These are phyloP conservation scores for Hydractinia symbiolongicarpus DNA, from an alignment of 30 jellyfish, hydroid and myxozoan genomes.

Conservation along the genomic window DNA sequence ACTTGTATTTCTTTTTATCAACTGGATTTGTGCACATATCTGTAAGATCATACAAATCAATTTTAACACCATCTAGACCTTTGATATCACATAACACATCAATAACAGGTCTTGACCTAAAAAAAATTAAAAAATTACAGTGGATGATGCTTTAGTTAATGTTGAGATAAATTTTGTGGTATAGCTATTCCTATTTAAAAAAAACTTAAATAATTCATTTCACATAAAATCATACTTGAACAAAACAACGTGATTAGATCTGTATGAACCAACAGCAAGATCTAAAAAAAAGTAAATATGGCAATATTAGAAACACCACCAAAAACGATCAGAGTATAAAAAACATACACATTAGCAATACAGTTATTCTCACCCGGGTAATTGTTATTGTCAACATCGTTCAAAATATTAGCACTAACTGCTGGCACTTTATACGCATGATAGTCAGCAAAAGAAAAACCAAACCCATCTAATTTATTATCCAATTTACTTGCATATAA, in stretches of 20 bases:
- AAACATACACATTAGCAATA: not conserved
- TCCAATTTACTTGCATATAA: not conserved
- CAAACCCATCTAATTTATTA: constrained; percentile 39
- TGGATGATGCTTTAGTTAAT: not conserved
- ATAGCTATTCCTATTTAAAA: not conserved
- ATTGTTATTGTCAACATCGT: constrained; percentile 65
- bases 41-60: constrained; percentile 15
- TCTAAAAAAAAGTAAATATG: constrained; percentile 32
- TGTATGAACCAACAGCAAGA: constrained; percentile 71
- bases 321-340: not conserved
- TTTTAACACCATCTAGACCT: constrained; percentile 13
- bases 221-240: constrained; percentile 37
- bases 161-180: not conserved
- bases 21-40: constrained; percentile 45
- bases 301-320: not conserved
- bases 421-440: not conserved
- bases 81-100: constrained; percentile 11
- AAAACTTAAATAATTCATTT: too few species aligned
- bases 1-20: constrained; percentile 22
- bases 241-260: constrained; percentile 40
- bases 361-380: constrained; percentile 58
- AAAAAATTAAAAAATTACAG: not conserved
- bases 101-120: constrained; percentile 71
- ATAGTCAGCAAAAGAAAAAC: constrained; percentile 50
- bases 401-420: not conserved